A percentile compares a stretch with the other conserved stretches of the same genome.
phyloP scores from a whole-genome alignment of 2,113 vertebrate genomes.

The Tychaedon coryphoeus region DNA sequence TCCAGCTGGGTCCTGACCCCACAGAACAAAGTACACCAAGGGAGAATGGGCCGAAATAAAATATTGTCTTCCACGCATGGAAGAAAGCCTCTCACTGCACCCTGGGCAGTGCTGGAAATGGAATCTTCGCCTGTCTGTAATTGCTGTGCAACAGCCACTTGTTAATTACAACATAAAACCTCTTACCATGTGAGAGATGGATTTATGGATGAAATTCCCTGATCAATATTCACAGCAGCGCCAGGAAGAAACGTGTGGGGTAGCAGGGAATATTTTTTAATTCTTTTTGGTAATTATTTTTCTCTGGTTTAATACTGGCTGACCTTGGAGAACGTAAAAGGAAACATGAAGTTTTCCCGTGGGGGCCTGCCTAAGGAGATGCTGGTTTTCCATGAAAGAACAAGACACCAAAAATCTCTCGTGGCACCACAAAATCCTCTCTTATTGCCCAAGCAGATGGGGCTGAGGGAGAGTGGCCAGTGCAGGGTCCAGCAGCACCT shows the following conservation, averaged over 20 bases:
- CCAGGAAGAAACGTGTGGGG: neutral
- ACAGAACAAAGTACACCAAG: rapidly evolving
- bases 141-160: neutral
- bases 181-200: neutral
- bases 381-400: rapidly evolving
- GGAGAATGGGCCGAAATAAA: neutral
- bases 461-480: neutral
- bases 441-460: neutral
- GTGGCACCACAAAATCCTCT: neutral
- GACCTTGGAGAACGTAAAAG: neutral
- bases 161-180: neutral
- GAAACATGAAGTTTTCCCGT: rapidly evolving
- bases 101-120: neutral
- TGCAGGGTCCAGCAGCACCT: neutral
- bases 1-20: neutral
- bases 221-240: neutral
- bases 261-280: neutral
- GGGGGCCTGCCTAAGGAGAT: neutral
- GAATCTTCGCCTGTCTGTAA: neutral
- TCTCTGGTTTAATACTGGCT: neutral
- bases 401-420: neutral
- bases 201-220: conserved; percentile 34
- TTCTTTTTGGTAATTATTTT: neutral
- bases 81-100: rapidly evolving
- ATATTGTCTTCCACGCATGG: rapidly evolving